Evolutionary conservation across 2,797 vertebrate genomes (phyloP).

Genomic region (Hyperoplus lanceolatus): DNA sequence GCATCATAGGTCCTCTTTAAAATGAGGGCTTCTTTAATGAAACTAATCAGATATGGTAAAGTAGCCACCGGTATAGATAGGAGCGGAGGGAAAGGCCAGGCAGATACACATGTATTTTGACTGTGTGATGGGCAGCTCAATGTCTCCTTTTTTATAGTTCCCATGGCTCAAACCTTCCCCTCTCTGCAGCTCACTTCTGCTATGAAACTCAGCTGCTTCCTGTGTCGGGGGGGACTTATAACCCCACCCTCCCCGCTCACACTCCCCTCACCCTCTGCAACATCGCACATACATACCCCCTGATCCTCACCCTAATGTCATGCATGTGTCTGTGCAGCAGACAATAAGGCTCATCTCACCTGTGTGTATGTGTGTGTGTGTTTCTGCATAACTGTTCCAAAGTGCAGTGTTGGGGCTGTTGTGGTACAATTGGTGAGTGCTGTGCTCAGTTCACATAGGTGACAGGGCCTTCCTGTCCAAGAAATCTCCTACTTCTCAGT

Average conservation of each 20-base stretch:
- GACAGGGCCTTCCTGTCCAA: neutral
- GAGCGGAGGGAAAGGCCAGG: no score
- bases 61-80: no score
- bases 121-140: neutral
- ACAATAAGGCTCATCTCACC: slow-evolving; percentile 6
- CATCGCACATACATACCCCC: no score
- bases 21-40: no score
- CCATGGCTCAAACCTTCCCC: slow-evolving; percentile 23
- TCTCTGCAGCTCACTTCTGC: slow-evolving; percentile 79
- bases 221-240: slow-evolving; percentile 47
- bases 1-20: no score
- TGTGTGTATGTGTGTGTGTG: neutral
- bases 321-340: no score
- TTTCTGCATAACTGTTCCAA: slow-evolving; percentile 23
- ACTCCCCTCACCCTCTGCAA: neutral
- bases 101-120: neutral
- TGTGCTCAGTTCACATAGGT: neutral
- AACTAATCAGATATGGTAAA: no score
- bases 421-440: slow-evolving; percentile 13
- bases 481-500: neutral
- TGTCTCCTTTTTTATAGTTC: neutral
- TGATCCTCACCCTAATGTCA: no score
- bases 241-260: neutral
- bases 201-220: slow-evolving; percentile 80
- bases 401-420: neutral